Conservation (phyloP, 2,888 invertebrate genomes). For the Trypoxylon attenuatum region DNA sequence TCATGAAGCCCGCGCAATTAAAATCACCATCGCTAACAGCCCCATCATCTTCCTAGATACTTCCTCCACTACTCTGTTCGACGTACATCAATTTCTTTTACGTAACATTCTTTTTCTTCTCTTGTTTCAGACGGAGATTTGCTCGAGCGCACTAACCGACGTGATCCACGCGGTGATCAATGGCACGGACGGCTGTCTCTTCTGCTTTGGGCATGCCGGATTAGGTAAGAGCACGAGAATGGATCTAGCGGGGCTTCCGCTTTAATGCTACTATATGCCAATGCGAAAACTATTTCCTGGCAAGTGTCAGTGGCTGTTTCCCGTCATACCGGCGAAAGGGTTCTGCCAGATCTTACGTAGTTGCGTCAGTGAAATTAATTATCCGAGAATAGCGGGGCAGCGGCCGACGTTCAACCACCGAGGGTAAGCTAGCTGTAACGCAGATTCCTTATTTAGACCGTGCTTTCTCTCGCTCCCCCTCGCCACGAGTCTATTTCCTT, state of each 20-base stretch:
- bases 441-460: no score
- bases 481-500: no score
- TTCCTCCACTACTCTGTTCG: background rate
- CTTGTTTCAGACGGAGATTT: conserved; percentile 88
- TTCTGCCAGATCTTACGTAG: no score
- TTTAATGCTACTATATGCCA: background rate
- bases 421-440: no score
- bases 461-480: no score
- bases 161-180: conserved; percentile 96
- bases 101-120: background rate
- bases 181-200: conserved; percentile 93
- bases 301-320: background rate
- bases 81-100: background rate
- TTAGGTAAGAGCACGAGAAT: conserved; percentile 80
- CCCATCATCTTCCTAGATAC: background rate
- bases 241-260: background rate
- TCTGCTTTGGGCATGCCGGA: conserved; percentile 92
- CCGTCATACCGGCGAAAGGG: no score
- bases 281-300: no score
- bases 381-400: no score
- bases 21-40: conserved; percentile 31
- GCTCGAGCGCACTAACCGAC: conserved; percentile 92
- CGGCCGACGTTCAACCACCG: background rate
- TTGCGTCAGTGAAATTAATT: no score
- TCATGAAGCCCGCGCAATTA: conserved; percentile 42